These are phyloP conservation scores for Catharus minimus DNA, from an alignment of 2,113 vertebrate genomes.

Conservation along the genomic window DNA sequence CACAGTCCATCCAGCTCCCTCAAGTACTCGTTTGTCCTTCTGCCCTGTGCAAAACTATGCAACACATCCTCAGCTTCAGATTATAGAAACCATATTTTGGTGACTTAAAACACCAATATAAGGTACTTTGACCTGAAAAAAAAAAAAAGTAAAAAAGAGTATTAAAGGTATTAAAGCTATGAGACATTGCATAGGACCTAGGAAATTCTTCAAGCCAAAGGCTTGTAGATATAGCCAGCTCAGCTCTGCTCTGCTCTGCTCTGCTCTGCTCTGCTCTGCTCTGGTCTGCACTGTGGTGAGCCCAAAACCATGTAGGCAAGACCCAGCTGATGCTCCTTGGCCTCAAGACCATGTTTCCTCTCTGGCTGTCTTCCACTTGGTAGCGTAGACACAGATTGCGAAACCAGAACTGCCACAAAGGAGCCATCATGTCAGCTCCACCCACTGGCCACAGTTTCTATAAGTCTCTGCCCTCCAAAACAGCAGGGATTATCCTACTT, in stretches of 20 bases:
- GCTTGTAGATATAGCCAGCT: not conserved
- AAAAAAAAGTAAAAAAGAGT: not conserved
- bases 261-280: not conserved
- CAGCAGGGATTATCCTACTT: not conserved
- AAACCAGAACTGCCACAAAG: not conserved
- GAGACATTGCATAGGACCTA: not conserved
- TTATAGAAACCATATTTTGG: not conserved
- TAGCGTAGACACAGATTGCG: accelerated
- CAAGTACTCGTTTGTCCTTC: not conserved
- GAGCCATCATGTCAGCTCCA: not conserved
- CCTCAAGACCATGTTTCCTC: not conserved
- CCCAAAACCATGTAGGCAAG: not conserved
- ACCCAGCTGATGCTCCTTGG: not conserved
- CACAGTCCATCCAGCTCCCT: not conserved
- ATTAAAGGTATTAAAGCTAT: not conserved
- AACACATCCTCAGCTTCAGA: not conserved
- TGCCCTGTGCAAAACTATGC: not conserved
- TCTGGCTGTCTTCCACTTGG: not conserved
- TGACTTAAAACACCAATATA: not conserved
- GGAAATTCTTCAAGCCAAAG: not conserved
- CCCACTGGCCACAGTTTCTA: not conserved
- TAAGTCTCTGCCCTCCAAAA: not conserved
- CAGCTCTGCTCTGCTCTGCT: not conserved
- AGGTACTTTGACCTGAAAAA: not conserved
- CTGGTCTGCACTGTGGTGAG: not conserved